These are phyloP conservation scores for Drosophila formosana DNA, from an alignment of 2,888 invertebrate genomes.

Conservation along the genomic window DNA sequence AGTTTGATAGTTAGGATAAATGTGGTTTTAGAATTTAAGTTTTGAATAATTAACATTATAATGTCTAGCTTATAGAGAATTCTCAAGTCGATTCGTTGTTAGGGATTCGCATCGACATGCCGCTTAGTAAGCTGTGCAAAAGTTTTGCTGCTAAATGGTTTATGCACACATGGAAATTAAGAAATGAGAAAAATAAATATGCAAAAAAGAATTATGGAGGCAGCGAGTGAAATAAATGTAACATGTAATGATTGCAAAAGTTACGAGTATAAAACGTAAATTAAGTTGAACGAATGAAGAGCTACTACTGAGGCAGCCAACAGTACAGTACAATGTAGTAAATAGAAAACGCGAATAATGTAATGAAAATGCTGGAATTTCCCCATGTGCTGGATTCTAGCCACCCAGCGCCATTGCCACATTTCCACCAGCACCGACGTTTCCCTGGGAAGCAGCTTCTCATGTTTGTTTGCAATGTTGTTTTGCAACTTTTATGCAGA, in stretches of 20 bases:
- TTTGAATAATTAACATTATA: too few species aligned
- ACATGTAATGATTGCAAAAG: constrained; percentile 80
- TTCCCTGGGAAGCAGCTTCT: constrained; percentile 20
- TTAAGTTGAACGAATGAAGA: constrained; percentile 79
- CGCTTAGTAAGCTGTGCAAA: constrained; percentile 23
- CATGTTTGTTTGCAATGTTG: constrained; percentile 71
- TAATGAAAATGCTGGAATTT: constrained; percentile 58
- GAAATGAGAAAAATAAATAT: constrained; percentile 18
- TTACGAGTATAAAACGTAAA: constrained; percentile 73
- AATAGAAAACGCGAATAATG: constrained; percentile 59
- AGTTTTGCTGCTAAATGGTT: constrained; percentile 71
- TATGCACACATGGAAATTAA: constrained; percentile 70
- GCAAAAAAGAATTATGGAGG: constrained; percentile 13
- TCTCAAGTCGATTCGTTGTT: constrained; percentile 4
- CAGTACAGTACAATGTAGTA: constrained; percentile 17
- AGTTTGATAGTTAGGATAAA: too few species aligned
- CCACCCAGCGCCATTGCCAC: too few species aligned
- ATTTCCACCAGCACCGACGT: not conserved
- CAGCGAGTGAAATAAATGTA: constrained; percentile 63
- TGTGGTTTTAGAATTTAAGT: too few species aligned
- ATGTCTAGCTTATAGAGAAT: constrained; percentile 32
- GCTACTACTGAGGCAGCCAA: constrained; percentile 32
- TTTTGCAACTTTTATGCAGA: constrained; percentile 71
- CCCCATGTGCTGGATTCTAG: constrained; percentile 9
- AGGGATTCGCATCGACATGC: not conserved